Percentiles rank a stretch among this genome's conserved stretches.
Conservation (phyloP, 2,888 invertebrate species). For the Sturmia bella region DNA sequence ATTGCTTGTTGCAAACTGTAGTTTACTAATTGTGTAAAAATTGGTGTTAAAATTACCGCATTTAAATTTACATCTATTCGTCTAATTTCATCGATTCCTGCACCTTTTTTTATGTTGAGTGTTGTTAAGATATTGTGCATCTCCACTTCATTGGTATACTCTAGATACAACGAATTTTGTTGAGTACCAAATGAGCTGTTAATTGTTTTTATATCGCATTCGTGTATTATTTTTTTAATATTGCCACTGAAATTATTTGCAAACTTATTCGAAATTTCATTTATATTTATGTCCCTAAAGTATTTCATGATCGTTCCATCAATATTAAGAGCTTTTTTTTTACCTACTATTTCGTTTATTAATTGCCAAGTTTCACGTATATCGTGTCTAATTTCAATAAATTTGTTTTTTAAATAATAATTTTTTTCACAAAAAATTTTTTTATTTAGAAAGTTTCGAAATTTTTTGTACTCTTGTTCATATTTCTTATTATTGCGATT, state of each 20-base stretch:
- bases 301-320: background rate
- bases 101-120: background rate
- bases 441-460: background rate
- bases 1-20: background rate
- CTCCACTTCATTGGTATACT: background rate
- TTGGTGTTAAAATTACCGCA: background rate
- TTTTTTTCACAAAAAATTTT: constrained; percentile 3
- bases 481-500: too few relatives aligned
- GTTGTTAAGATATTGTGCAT: background rate
- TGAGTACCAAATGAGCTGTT: too few relatives aligned
- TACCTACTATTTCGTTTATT: background rate
- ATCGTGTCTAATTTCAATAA: constrained; percentile 4
- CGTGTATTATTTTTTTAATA: constrained; percentile 5
- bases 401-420: constrained; percentile 13
- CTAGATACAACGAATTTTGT: background rate
- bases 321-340: background rate
- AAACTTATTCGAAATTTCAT: background rate
- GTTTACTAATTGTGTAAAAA: background rate
- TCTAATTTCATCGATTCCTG: background rate
- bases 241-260: constrained; percentile 2
- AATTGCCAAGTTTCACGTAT: background rate
- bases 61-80: background rate
- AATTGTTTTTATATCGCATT: background rate
- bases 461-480: too few relatives aligned
- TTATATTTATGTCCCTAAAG: background rate